These are phyloP conservation scores for Mustela erminea DNA, from an alignment of 2,797 vertebrate genomes.

Conservation along the genomic window DNA sequence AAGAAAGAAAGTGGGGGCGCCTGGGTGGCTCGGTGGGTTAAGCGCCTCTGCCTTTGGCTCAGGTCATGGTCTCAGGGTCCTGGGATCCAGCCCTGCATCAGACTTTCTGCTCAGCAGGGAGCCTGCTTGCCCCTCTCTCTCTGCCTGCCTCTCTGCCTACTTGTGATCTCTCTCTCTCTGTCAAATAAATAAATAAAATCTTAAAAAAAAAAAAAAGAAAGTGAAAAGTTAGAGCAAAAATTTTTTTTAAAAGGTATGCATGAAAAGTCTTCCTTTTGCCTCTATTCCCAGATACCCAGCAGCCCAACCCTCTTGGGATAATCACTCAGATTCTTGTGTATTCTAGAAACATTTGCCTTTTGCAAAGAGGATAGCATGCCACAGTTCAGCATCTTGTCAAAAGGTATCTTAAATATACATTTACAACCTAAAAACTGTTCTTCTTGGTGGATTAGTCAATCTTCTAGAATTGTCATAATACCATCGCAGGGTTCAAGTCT, in stretches of 20 bases:
- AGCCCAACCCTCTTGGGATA: not conserved
- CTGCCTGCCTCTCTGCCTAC: too few relatives aligned
- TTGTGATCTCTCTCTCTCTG: too few relatives aligned
- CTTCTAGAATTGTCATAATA: not conserved
- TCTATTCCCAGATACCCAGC: not conserved
- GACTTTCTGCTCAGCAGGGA: too few relatives aligned
- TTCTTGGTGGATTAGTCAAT: not conserved
- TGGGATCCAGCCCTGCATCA: too few relatives aligned
- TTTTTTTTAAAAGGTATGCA: not conserved
- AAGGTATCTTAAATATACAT: not conserved
- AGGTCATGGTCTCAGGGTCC: too few relatives aligned
- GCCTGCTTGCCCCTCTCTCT: too few relatives aligned
- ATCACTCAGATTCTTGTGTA: not conserved
- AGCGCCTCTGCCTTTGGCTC: too few relatives aligned
- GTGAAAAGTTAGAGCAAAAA: not conserved
- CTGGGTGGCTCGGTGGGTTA: too few relatives aligned
- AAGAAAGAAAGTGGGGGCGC: not conserved
- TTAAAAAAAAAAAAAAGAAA: not conserved
- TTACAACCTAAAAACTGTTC: conserved; percentile 13
- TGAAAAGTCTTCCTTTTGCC: not conserved
- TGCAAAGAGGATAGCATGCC: not conserved
- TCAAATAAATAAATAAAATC: too few relatives aligned
- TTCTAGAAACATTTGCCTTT: not conserved
- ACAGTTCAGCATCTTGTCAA: conserved; percentile 21
- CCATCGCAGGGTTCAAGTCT: not conserved